Conservation (phyloP, 1,140 invertebrate species). For the Galleria mellonella region DNA sequence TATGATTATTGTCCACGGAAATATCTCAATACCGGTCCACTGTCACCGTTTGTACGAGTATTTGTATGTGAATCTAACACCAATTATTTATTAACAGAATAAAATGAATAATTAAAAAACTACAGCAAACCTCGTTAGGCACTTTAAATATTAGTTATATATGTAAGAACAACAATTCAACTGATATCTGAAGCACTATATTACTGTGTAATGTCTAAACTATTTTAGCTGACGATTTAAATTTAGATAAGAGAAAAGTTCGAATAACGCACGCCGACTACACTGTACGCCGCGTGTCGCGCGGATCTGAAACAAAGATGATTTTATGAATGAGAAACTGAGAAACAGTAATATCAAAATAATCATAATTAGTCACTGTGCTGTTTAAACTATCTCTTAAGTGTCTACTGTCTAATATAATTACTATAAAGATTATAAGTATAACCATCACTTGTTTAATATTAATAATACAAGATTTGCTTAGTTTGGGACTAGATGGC, state of each 20-base stretch:
- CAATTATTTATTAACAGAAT: neutral
- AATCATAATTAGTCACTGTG: too few species aligned
- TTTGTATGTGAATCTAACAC: conserved; percentile 3
- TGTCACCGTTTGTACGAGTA: neutral
- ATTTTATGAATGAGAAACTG: too few species aligned
- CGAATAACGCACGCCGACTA: neutral
- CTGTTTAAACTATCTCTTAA: too few species aligned
- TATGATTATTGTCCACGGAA: conserved; percentile 13
- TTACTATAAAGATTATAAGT: too few species aligned
- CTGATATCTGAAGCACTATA: conserved; percentile 11
- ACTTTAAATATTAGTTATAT: conserved; percentile 15
- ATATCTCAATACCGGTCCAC: conserved; percentile 1
- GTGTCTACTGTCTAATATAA: too few species aligned
- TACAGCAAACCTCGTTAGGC: conserved; percentile 20
- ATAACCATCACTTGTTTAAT: too few species aligned
- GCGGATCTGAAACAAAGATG: neutral
- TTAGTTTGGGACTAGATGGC: too few species aligned
- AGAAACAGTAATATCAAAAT: too few species aligned
- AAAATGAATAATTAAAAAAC: conserved; percentile 4
- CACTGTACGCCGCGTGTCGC: neutral
- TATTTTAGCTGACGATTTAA: conserved; percentile 9
- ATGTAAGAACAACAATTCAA: conserved; percentile 5
- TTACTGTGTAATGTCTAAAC: conserved; percentile 7
- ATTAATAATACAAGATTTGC: too few species aligned
- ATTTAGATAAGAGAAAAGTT: conserved; percentile 8